phyloP scores from a whole-genome alignment of 2,797 vertebrate genomes.

The Microctenopoma stevenorrisi region DNA sequence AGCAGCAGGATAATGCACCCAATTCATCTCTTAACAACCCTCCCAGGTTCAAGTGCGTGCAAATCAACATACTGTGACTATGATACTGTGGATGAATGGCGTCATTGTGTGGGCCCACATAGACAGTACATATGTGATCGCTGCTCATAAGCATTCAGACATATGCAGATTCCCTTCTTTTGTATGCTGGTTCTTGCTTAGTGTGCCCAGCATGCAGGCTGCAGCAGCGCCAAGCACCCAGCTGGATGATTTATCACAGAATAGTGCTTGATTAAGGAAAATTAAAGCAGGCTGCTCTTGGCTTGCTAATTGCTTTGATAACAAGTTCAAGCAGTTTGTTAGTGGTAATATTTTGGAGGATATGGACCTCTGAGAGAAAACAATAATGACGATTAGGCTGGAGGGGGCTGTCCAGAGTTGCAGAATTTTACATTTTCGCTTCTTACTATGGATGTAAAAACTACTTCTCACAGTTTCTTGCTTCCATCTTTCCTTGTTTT shows the following conservation, averaged over 20 bases:
- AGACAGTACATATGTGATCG: slow-evolving; percentile 52
- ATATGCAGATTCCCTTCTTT: slow-evolving; percentile 61
- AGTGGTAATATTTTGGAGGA: slow-evolving; percentile 69
- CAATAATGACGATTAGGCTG: slow-evolving; percentile 66
- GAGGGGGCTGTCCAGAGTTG: slow-evolving; percentile 48
- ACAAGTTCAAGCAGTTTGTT: slow-evolving; percentile 81
- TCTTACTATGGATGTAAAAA: background rate
- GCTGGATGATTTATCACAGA: slow-evolving; percentile 81
- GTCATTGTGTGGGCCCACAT: slow-evolving; percentile 19
- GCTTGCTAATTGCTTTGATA: slow-evolving; percentile 83
- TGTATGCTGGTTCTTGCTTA: slow-evolving; percentile 61
- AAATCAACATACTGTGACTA: slow-evolving; percentile 44
- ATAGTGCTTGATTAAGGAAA: slow-evolving; percentile 82
- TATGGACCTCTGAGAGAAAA: slow-evolving; percentile 67
- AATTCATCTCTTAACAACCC: slow-evolving; percentile 47
- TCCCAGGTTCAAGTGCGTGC: slow-evolving; percentile 57
- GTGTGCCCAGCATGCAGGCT: slow-evolving; percentile 63
- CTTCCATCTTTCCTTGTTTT: background rate
- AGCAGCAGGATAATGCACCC: slow-evolving; percentile 33
- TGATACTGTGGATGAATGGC: slow-evolving; percentile 54
- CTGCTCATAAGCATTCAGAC: slow-evolving; percentile 66
- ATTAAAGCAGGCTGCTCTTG: slow-evolving; percentile 80
- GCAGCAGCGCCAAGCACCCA: slow-evolving; percentile 67
- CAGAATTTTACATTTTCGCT: slow-evolving; percentile 12
- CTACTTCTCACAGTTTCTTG: slow-evolving; percentile 3